A percentile compares a stretch with the other conserved stretches of the same genome.
These are phyloP conservation scores for Gallinago nigripennis DNA, from an alignment of 2,797 vertebrate species.

Conservation along the genomic window DNA sequence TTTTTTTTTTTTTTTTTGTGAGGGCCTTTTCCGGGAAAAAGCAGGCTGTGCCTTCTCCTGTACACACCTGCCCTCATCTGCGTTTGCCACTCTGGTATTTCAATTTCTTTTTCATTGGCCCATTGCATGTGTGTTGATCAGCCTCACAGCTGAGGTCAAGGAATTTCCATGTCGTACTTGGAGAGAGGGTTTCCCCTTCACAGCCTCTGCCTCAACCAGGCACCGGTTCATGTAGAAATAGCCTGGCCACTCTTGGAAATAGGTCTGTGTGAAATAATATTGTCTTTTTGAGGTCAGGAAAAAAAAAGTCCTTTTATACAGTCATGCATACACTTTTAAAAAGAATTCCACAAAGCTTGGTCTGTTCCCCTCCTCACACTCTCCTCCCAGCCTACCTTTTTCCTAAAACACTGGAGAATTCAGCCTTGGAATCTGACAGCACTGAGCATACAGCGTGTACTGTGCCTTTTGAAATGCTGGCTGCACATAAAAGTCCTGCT, in stretches of 20 bases:
- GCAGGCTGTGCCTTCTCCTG: background rate
- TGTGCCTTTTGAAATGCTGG: conserved; percentile 51
- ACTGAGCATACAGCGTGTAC: conserved; percentile 50
- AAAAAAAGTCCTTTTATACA: conserved; percentile 53
- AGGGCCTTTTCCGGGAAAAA: conserved; percentile 41
- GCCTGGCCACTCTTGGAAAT: conserved; percentile 52
- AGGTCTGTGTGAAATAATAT: conserved; percentile 66
- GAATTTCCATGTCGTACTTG: conserved; percentile 65
- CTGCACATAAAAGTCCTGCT: conserved; percentile 44
- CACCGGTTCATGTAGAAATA: conserved; percentile 39
- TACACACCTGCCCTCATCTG: conserved; percentile 48
- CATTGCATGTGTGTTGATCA: background rate
- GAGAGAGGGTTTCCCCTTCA: conserved; percentile 64
- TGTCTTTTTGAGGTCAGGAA: conserved; percentile 59
- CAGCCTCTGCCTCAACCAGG: conserved; percentile 29
- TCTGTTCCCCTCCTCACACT: conserved; percentile 39
- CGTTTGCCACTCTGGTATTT: conserved; percentile 20
- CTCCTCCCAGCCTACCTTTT: conserved; percentile 21
- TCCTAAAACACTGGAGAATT: conserved; percentile 64
- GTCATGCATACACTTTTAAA: conserved; percentile 43
- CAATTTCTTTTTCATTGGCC: conserved; percentile 47
- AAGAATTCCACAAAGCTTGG: conserved; percentile 64
- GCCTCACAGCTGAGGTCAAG: conserved; percentile 57
- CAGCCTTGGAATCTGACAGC: conserved; percentile 15
- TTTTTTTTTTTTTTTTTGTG: background rate